Percentiles rank a stretch among this genome's conserved stretches.
phyloP scores from a whole-genome alignment of 2,113 vertebrate genomes.

The Coptodon bakossiorum region DNA sequence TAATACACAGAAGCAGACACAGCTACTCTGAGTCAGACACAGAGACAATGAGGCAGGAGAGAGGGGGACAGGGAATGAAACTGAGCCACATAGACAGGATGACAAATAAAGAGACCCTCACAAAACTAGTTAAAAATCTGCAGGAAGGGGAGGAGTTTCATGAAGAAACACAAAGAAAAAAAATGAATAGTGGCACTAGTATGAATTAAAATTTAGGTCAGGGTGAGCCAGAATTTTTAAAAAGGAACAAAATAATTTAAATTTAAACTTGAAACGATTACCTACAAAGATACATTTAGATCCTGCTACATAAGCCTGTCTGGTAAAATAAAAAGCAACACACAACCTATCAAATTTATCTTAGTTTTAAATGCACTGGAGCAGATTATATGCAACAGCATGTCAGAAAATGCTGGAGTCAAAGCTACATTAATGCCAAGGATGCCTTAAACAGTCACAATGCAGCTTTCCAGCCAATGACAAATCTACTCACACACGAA shows the following conservation, averaged over 20 bases:
- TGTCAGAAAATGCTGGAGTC: background rate
- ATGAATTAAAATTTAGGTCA: background rate
- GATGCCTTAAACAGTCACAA: background rate
- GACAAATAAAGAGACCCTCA: background rate
- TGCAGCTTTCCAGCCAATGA: background rate
- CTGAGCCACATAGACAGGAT: background rate
- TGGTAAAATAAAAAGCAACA: background rate
- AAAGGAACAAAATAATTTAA: background rate
- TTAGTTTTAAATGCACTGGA: background rate
- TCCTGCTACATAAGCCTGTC: background rate
- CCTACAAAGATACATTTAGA: background rate
- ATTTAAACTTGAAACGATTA: background rate
- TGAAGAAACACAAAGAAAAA: background rate
- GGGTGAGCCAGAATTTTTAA: background rate
- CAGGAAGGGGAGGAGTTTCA: background rate
- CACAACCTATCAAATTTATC: background rate
- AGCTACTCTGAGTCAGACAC: conserved; percentile 40
- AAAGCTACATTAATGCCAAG: background rate
- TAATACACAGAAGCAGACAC: conserved; percentile 51
- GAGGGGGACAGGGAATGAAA: background rate
- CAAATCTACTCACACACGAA: background rate
- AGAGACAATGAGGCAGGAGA: background rate
- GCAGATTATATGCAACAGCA: background rate
- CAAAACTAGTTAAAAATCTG: background rate
- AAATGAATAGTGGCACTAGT: background rate